Evolutionary conservation across 2,797 vertebrate species (phyloP).

Genomic region (Tarsius wallacei): DNA sequence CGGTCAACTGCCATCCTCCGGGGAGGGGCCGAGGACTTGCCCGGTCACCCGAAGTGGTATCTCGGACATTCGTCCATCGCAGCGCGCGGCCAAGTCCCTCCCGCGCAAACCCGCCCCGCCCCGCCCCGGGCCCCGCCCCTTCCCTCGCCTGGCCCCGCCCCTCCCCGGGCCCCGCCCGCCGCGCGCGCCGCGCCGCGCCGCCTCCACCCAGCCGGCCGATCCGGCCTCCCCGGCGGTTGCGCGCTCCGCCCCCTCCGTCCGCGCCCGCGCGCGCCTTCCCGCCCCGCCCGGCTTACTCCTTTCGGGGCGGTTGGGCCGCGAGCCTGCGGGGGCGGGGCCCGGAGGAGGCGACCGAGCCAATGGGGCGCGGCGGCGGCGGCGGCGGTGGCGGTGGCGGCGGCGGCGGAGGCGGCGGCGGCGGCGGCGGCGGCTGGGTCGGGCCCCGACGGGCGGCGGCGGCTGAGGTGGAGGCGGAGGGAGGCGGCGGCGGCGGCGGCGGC

Average conservation of each 20-base stretch:
- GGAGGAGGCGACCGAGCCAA: conserved; percentile 71
- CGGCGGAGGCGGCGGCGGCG: conserved; percentile 73
- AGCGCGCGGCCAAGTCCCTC: no score
- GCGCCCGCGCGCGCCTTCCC: conserved; percentile 76
- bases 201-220: not conserved
- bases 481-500: conserved; percentile 72
- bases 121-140: not conserved
- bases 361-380: conserved; percentile 84
- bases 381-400: conserved; percentile 75
- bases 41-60: not conserved
- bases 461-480: conserved; percentile 86
- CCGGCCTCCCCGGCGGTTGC: conserved; percentile 74
- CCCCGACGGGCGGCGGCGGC: conserved; percentile 85
- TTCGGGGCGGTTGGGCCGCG: conserved; percentile 81
- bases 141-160: not conserved
- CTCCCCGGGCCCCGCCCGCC: accelerated
- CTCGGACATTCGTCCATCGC: not conserved
- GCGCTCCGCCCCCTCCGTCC: conserved; percentile 1
- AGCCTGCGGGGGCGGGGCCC: conserved; percentile 81
- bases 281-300: conserved; percentile 49
- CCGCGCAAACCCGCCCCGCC: accelerated
- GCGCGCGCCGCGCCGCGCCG: not conserved
- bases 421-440: conserved; percentile 79
- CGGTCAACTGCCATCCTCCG: not conserved
- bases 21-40: not conserved